Evolutionary conservation across 2,888 invertebrate species (phyloP).

Genomic region (Caenorhabditis sp.): DNA sequence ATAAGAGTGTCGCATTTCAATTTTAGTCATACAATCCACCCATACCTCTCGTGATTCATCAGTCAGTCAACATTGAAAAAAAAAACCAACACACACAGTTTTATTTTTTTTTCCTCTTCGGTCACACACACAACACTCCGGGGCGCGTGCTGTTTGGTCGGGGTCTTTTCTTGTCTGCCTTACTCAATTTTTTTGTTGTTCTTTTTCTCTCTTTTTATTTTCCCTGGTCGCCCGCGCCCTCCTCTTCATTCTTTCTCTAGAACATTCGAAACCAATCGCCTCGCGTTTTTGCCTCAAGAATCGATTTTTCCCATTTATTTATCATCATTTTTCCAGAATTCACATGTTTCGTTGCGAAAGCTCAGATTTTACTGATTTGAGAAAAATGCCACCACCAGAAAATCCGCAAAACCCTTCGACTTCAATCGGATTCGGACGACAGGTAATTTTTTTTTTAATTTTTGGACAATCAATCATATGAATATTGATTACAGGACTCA

Average conservation of each 20-base stretch:
- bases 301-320: neutral
- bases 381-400: neutral
- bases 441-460: neutral
- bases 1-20: neutral
- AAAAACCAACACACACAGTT: neutral
- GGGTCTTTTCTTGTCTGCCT: neutral
- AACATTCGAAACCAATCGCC: slow-evolving; percentile 29
- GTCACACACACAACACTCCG: neutral
- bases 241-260: slow-evolving; percentile 10
- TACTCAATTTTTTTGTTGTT: slow-evolving; percentile 1
- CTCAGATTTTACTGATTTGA: neutral
- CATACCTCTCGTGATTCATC: neutral
- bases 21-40: neutral
- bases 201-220: slow-evolving; percentile 1
- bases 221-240: slow-evolving; percentile 3
- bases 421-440: neutral
- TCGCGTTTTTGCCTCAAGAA: neutral
- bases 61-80: neutral
- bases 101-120: neutral
- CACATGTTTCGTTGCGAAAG: neutral
- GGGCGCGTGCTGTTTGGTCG: neutral
- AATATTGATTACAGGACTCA: slow-evolving; percentile 5
- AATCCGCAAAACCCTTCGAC: neutral
- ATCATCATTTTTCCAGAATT: neutral
- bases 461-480: neutral